Evolutionary conservation across 2,888 invertebrate genomes (phyloP).

Genomic region (Subacronicta megacephala): DNA sequence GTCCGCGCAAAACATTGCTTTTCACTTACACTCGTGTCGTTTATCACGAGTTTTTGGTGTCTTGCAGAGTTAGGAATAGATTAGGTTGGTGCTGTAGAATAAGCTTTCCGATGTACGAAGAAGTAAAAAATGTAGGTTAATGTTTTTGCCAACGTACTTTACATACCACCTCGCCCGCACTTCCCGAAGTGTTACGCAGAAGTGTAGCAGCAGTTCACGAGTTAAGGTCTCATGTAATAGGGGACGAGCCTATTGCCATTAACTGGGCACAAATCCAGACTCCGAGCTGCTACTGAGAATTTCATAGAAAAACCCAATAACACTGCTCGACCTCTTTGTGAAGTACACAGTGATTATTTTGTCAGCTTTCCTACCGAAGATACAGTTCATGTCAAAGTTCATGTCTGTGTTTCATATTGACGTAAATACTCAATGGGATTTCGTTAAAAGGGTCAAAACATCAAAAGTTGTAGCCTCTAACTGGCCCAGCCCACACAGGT

Average conservation of each 20-base stretch:
- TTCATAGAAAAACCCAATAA: no score
- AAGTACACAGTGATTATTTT: no score
- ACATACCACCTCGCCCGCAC: no score
- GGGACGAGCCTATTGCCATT: no score
- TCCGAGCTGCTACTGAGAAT: no score
- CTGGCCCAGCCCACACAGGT: neutral
- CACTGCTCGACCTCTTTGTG: no score
- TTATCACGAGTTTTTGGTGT: conserved; percentile 81
- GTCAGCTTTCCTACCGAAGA: neutral
- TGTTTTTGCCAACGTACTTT: no score
- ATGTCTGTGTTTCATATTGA: neutral
- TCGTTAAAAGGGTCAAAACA: conserved; percentile 16
- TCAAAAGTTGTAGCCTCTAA: neutral
- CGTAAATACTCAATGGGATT: conserved; percentile 6
- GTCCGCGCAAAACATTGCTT: conserved; percentile 82
- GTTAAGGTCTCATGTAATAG: no score
- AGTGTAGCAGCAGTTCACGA: no score
- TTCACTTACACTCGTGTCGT: conserved; percentile 83
- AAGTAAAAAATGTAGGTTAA: neutral
- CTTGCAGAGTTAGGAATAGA: conserved; percentile 54
- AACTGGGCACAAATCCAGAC: no score
- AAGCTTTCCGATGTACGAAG: conserved; percentile 15
- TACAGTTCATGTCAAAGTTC: neutral
- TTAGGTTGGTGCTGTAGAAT: conserved; percentile 24
- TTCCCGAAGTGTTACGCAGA: no score